Conservation (phyloP, 2,797 vertebrate species). For the Lateolabrax maculatus region DNA sequence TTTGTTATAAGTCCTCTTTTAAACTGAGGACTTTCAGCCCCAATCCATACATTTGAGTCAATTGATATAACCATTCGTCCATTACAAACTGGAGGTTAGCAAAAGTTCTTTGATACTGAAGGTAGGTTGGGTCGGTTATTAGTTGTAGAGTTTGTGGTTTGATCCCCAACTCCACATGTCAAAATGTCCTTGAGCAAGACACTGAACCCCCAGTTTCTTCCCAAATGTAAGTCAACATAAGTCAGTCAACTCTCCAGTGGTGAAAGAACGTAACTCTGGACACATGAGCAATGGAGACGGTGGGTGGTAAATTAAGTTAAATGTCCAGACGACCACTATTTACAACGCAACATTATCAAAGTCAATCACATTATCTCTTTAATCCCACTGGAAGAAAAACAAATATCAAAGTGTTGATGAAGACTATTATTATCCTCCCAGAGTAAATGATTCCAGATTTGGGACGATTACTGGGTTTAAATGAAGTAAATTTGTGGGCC, state of each 20-base stretch:
- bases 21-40: conserved; percentile 37
- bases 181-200: background rate
- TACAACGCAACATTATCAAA: background rate
- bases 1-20: conserved; percentile 41
- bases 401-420: conserved; percentile 40
- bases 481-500: conserved; percentile 76
- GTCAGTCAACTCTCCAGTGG: conserved; percentile 6
- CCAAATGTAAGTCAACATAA: background rate
- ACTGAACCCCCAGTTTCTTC: background rate
- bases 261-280: background rate
- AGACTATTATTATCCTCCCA: conserved; percentile 35
- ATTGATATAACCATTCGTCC: background rate
- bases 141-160: background rate
- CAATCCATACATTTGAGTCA: background rate
- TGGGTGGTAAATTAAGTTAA: conserved; percentile 25
- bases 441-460: conserved; percentile 41
- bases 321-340: background rate
- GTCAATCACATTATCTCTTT: conserved; percentile 40
- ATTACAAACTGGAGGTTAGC: background rate
- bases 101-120: conserved; percentile 4
- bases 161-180: background rate
- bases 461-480: conserved; percentile 50
- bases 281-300: conserved; percentile 1
- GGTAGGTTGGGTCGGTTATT: background rate
- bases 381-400: conserved; percentile 37